Evolutionary conservation across 2,113 vertebrate genomes (phyloP), one percentile per base, ranked within the genome.

Genomic region (Delphinapterus leucas): DNA sequence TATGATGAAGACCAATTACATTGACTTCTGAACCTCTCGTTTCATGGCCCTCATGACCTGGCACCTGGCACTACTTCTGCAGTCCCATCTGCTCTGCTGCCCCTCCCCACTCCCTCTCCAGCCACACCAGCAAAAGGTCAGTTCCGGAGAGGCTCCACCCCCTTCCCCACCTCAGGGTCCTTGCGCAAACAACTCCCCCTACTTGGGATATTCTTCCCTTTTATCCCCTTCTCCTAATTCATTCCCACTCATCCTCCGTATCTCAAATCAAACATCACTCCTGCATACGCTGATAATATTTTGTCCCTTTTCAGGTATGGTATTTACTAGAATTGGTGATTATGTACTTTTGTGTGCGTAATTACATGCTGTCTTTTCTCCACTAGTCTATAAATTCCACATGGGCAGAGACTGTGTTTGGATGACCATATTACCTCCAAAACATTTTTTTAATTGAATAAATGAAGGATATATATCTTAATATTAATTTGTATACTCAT

Each of bases 91-190:
- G 41, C 15, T 18, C 36, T 28, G 41, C 73, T 76, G 9, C 33
- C 47, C 20, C 2, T 74, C 41, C 13, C 49, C 1, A 2, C 33
- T 55, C 28, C 2, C 18, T 20, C 55, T 87, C 65, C 44, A 73
- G 33, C 36, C 31, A 4, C n/a, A 28, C 21, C 3, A n/a, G 33
- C 20, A 14, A 15, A 8, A 0, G 4, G 49, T 12, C 14, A 20
- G 14, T 11, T 53, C 20, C 21, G 33, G 33, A 36, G 14, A 18
- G 31, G 26, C 1, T 1, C 36, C 4, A 0, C 12, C 28, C n/a
- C 28, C n/a, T 10, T 31, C 44, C 60, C 14, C 9, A 25, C 10
- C 61, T 36, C 17, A 0, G 15, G 5, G 25, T 60, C 38, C 26
- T 2, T 8, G 26, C 0, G 2, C 11, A 2, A 3, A 13, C 21